These are phyloP conservation scores for Pachliopta kotzebuea DNA, from an alignment of 2,888 invertebrate species.

Conservation along the genomic window DNA sequence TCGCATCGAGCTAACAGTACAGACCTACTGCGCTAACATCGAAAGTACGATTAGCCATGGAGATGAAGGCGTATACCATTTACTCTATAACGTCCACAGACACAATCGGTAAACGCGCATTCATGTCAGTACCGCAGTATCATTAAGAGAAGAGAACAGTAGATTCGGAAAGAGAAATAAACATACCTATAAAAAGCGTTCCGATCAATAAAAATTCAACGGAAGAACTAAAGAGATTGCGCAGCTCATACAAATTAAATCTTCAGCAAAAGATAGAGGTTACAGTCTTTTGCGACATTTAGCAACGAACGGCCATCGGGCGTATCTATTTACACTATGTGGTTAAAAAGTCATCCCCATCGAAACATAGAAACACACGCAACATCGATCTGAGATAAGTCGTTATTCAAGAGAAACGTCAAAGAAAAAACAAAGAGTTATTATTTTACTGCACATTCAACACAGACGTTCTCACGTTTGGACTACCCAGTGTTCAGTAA, in stretches of 20 bases:
- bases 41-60: constrained; percentile 76
- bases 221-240: constrained; percentile 69
- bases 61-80: constrained; percentile 75
- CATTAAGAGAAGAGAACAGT: constrained; percentile 72
- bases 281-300: constrained; percentile 79
- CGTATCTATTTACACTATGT: constrained; percentile 78
- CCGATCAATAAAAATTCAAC: constrained; percentile 58
- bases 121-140: constrained; percentile 74
- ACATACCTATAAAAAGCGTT: constrained; percentile 76
- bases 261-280: constrained; percentile 77
- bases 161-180: constrained; percentile 59
- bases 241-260: constrained; percentile 80
- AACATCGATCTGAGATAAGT: constrained; percentile 79
- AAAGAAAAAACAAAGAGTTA: constrained; percentile 79
- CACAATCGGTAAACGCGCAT: constrained; percentile 75
- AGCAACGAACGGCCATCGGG: constrained; percentile 81
- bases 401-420: constrained; percentile 79
- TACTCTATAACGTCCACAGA: constrained; percentile 72
- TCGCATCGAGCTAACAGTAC: constrained; percentile 74
- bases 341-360: constrained; percentile 75
- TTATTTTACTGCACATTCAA: constrained; percentile 77
- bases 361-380: constrained; percentile 80
- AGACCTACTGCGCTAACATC: constrained; percentile 73
- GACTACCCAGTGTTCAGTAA: constrained; percentile 77
- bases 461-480: constrained; percentile 79